Percentiles rank a stretch among this genome's conserved stretches.
These are phyloP conservation scores for Camptogramma bilineatum DNA, from an alignment of 2,888 invertebrate genomes.

Conservation along the genomic window DNA sequence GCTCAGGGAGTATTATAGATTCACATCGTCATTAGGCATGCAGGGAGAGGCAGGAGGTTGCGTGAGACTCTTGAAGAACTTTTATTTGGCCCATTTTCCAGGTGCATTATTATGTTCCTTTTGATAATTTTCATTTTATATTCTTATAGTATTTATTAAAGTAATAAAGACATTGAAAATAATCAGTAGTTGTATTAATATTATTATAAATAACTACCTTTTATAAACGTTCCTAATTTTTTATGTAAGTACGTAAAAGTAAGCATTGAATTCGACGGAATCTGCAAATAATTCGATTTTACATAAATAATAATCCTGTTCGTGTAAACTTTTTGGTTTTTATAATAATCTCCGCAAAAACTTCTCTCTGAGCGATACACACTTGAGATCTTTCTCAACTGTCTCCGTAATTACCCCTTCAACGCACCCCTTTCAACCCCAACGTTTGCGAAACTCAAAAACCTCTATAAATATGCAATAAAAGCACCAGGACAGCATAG, in stretches of 20 bases:
- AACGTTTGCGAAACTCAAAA: conserved; percentile 70
- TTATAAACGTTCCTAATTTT: no score
- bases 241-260: no score
- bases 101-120: not conserved
- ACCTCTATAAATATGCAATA: conserved; percentile 80
- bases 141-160: not conserved
- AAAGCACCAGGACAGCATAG: conserved; percentile 77
- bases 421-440: conserved; percentile 33
- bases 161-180: no score
- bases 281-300: no score
- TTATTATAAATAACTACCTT: no score
- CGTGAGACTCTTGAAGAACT: conserved; percentile 28
- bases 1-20: conserved; percentile 61
- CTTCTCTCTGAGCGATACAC: conserved; percentile 2
- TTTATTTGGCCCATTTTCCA: not conserved
- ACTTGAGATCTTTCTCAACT: conserved; percentile 16
- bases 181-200: no score
- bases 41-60: conserved; percentile 54
- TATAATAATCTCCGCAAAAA: not conserved
- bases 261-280: no score
- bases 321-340: not conserved
- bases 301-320: no score
- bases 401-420: conserved; percentile 26
- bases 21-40: conserved; percentile 64
- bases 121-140: conserved; percentile 11